These are phyloP conservation scores for Mythimna lalbum DNA, from an alignment of 2,888 invertebrate genomes.

Conservation along the genomic window DNA sequence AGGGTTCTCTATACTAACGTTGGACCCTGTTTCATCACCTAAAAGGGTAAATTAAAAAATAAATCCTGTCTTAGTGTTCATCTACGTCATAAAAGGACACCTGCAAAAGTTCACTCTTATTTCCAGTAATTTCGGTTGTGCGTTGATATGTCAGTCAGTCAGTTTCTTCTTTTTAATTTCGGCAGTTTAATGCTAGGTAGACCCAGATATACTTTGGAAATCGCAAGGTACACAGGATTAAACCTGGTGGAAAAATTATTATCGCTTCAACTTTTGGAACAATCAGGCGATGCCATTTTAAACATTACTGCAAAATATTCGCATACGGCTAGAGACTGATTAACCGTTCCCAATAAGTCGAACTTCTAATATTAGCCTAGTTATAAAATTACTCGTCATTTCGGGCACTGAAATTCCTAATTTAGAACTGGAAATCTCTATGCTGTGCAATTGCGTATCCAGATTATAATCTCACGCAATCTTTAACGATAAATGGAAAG, in stretches of 20 bases:
- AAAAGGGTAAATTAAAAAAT: too few species aligned
- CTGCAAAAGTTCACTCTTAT: too few species aligned
- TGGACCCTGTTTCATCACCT: too few species aligned
- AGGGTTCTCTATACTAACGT: too few species aligned
- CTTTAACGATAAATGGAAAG: slow-evolving; percentile 17
- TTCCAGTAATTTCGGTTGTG: too few species aligned
- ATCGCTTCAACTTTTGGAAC: neutral
- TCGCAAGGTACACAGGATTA: neutral
- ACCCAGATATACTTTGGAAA: neutral
- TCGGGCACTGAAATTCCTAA: neutral
- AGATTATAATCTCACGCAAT: slow-evolving; percentile 15
- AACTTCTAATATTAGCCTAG: neutral
- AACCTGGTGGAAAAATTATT: neutral
- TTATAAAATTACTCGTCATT: neutral
- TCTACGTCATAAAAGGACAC: too few species aligned
- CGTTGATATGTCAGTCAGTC: too few species aligned
- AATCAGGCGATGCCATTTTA: neutral
- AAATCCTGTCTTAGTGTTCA: too few species aligned
- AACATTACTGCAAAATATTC: neutral
- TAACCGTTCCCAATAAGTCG: neutral
- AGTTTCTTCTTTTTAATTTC: neutral
- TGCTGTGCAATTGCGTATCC: neutral
- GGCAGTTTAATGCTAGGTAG: neutral
- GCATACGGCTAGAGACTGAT: neutral
- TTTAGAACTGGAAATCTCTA: neutral